Percentiles rank a stretch among this genome's conserved stretches.
These are phyloP conservation scores for Mesorhabditis sp. DNA, from an alignment of 2,888 invertebrate species.

Conservation along the genomic window DNA sequence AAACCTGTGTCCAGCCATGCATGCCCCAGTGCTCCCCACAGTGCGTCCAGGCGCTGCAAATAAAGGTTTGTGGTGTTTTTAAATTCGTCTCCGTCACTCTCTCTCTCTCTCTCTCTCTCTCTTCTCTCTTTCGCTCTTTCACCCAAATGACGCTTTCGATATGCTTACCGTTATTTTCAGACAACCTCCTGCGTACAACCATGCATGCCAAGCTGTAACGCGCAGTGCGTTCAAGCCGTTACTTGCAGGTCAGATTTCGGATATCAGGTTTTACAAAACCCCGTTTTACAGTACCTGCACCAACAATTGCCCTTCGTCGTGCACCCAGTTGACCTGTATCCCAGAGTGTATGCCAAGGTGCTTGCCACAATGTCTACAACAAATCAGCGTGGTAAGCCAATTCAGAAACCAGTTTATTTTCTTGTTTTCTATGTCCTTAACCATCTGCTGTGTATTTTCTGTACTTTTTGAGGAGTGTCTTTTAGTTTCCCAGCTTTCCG, in stretches of 20 bases:
- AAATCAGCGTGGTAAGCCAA: conserved; percentile 14
- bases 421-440: too few relatives aligned
- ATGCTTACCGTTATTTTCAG: neutral
- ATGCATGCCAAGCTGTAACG: conserved; percentile 29
- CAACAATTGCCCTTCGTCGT: conserved; percentile 31
- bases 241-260: conserved; percentile 21
- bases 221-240: conserved; percentile 31
- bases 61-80: neutral
- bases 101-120: neutral
- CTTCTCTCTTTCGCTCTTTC: neutral
- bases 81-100: neutral
- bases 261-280: neutral
- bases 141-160: too few relatives aligned
- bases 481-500: too few relatives aligned
- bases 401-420: too few relatives aligned
- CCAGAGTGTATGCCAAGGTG: conserved; percentile 39
- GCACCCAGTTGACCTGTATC: conserved; percentile 32
- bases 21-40: conserved; percentile 21
- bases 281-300: conserved; percentile 25
- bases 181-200: conserved; percentile 23
- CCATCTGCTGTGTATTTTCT: too few relatives aligned
- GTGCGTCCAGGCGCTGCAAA: conserved; percentile 30
- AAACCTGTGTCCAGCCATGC: conserved; percentile 10
- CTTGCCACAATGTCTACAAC: conserved; percentile 38
- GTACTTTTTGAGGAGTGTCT: too few relatives aligned